phyloP scores from a whole-genome alignment of 2,113 vertebrate species.

The Serilophus lunatus region DNA sequence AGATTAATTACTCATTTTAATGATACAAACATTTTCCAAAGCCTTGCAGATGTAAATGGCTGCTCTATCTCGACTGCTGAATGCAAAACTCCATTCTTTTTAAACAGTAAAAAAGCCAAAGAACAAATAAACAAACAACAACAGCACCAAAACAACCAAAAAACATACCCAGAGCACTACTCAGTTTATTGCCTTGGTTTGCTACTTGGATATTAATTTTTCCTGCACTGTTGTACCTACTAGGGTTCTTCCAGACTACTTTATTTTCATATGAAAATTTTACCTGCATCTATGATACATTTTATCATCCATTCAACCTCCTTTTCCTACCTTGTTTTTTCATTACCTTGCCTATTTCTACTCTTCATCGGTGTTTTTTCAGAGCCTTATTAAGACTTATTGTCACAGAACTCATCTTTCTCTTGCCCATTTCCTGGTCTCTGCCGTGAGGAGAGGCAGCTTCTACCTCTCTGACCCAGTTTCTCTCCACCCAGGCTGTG shows the following conservation, averaged over 20 bases:
- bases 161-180: not conserved
- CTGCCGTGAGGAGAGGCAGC: not conserved
- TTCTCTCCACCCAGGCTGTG: not conserved
- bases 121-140: not conserved
- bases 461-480: not conserved
- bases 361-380: not conserved
- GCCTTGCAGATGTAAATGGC: not conserved
- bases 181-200: not conserved
- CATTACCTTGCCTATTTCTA: not conserved
- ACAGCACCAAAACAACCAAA: too few relatives aligned
- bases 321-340: not conserved
- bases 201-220: not conserved
- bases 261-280: not conserved
- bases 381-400: not conserved
- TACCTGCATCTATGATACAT: not conserved
- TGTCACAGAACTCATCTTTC: not conserved
- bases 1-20: not conserved
- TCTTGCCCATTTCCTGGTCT: not conserved
- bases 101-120: not conserved
- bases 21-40: not conserved
- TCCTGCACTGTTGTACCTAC: not conserved
- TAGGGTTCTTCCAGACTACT: not conserved
- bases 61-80: not conserved
- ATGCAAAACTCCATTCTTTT: not conserved
- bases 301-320: not conserved